These are phyloP conservation scores for Lochmaea crataegi DNA, from an alignment of 2,888 invertebrate species.

Conservation along the genomic window DNA sequence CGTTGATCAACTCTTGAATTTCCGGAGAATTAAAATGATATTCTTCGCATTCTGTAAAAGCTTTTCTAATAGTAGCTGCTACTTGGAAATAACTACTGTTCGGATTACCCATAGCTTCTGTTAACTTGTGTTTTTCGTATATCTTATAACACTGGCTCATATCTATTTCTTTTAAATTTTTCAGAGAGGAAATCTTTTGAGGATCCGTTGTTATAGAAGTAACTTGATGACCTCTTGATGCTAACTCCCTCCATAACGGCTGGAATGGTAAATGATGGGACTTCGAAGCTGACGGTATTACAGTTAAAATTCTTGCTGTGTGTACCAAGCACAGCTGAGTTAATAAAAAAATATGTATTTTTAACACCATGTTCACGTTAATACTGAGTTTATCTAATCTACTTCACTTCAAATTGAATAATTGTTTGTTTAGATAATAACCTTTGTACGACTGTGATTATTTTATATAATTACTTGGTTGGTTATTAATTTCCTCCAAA, in stretches of 20 bases:
- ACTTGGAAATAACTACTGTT: slow-evolving; percentile 42
- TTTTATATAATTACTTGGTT: too few species aligned
- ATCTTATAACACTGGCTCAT: slow-evolving; percentile 58
- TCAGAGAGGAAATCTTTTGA: slow-evolving; percentile 58
- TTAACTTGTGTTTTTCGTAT: slow-evolving; percentile 42
- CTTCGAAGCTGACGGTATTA: slow-evolving; percentile 50
- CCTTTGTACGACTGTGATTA: neutral
- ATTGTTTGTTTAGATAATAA: neutral
- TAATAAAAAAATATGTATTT: slow-evolving; percentile 11
- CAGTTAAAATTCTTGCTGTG: slow-evolving; percentile 48
- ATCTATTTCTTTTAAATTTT: slow-evolving; percentile 64
- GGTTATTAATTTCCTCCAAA: too few species aligned
- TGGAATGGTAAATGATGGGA: slow-evolving; percentile 67
- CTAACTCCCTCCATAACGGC: slow-evolving; percentile 64
- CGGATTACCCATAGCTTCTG: slow-evolving; percentile 40
- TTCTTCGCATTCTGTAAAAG: slow-evolving; percentile 42
- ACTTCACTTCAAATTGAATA: neutral
- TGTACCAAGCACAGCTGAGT: slow-evolving; percentile 7
- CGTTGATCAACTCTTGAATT: slow-evolving; percentile 56
- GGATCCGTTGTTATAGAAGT: slow-evolving; percentile 65
- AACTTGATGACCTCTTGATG: slow-evolving; percentile 66
- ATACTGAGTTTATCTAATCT: slow-evolving; percentile 15
- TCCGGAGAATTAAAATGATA: slow-evolving; percentile 49
- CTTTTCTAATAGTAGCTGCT: slow-evolving; percentile 36
- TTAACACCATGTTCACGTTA: slow-evolving; percentile 8